phyloP scores from a whole-genome alignment of 1,140 invertebrate species.

The Conus betulinus region DNA sequence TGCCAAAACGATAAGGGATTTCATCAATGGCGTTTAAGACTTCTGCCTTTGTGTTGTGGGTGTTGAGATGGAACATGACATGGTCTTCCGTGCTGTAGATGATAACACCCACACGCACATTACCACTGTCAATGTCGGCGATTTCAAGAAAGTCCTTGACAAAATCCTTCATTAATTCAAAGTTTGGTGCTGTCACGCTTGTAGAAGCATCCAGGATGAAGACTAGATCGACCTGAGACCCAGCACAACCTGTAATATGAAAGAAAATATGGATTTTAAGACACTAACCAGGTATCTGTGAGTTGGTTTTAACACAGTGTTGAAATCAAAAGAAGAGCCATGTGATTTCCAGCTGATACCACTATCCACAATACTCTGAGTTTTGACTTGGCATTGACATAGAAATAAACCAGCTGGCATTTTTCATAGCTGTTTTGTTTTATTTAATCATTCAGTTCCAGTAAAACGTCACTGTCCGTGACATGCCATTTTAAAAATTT shows the following conservation, averaged over 20 bases:
- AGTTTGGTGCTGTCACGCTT: constrained; percentile 60
- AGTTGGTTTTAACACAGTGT: too few species aligned
- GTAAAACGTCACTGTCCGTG: too few species aligned
- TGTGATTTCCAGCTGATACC: too few species aligned
- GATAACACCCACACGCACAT: constrained; percentile 61
- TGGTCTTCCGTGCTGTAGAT: constrained; percentile 61
- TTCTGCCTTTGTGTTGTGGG: constrained; percentile 45
- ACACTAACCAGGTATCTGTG: too few species aligned
- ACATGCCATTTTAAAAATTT: too few species aligned
- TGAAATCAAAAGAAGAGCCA: too few species aligned
- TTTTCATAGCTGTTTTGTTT: too few species aligned
- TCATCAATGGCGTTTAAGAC: constrained; percentile 57
- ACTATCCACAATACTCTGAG: too few species aligned
- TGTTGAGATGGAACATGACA: constrained; percentile 61
- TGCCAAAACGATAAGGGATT: constrained; percentile 63
- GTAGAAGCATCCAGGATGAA: constrained; percentile 65
- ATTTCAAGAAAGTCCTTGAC: constrained; percentile 56
- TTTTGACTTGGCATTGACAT: too few species aligned
- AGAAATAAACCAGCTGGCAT: too few species aligned
- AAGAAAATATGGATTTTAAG: too few species aligned
- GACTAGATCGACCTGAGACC: constrained; percentile 48
- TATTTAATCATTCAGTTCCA: too few species aligned
- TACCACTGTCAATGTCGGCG: constrained; percentile 62
- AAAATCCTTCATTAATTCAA: constrained; percentile 59
- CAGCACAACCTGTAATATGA: background rate